Evolutionary conservation across 2,888 invertebrate genomes (phyloP).

Genomic region (Arge pagana): DNA sequence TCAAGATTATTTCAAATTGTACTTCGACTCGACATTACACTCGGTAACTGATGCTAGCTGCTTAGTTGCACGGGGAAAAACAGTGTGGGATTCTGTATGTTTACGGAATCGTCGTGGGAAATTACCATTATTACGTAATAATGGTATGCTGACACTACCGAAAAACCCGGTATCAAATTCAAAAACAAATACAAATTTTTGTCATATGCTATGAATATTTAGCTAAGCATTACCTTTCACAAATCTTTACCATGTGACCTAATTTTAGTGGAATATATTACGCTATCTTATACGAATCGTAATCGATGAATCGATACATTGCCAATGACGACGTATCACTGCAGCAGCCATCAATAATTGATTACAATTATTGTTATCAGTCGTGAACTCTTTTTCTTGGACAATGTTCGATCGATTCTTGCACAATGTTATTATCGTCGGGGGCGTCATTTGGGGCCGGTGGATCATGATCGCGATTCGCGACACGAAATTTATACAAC

Average conservation of each 20-base stretch:
- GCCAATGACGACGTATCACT: constrained; percentile 3
- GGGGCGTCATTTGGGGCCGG: no score
- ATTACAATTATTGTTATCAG: constrained; percentile 1
- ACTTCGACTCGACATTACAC: no score
- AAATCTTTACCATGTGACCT: constrained; percentile 10
- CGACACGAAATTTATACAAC: no score
- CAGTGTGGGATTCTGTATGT: no score
- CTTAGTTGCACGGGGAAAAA: no score
- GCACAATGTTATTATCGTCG: constrained; percentile 10
- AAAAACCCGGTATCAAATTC: no score
- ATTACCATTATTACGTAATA: no score
- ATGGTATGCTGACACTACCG: no score
- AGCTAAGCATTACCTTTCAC: background rate
- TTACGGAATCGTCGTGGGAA: no score
- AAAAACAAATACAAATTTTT: background rate
- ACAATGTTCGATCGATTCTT: constrained; percentile 12
- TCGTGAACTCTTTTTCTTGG: constrained; percentile 13
- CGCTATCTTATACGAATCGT: constrained; percentile 10
- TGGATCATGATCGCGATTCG: no score
- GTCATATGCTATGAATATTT: background rate
- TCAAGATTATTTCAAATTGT: no score
- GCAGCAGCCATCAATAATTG: background rate
- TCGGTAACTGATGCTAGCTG: no score
- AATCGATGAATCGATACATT: constrained; percentile 12
- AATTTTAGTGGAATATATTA: constrained; percentile 6